A percentile compares a stretch with the other conserved stretches of the same genome.
Evolutionary conservation across 2,888 invertebrate species (phyloP).

Genomic region (Drosophila paramelanica): DNA sequence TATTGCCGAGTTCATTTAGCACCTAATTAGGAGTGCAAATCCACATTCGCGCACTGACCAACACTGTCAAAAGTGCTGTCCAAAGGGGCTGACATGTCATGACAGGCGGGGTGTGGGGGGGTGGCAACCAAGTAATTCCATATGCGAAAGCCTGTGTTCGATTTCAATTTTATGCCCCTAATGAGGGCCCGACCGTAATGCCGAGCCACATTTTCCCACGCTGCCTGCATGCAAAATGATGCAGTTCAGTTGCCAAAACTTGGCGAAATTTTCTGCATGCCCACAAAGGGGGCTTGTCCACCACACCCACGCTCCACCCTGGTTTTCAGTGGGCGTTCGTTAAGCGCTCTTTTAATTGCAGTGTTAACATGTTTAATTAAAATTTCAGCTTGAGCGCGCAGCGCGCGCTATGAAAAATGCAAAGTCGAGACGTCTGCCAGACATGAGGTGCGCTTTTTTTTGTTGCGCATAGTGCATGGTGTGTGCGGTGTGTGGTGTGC

Average conservation of each 20-base stretch:
- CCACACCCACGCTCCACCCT: not conserved
- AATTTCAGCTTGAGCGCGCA: constrained; percentile 71
- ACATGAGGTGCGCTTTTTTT: constrained; percentile 33
- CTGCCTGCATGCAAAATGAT: constrained; percentile 13
- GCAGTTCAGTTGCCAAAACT: constrained; percentile 19
- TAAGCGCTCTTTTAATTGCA: constrained; percentile 69
- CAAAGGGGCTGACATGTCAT: not conserved
- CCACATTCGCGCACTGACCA: constrained; percentile 2
- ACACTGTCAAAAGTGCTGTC: constrained; percentile 8
- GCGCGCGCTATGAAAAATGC: constrained; percentile 50
- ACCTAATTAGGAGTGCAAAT: constrained; percentile 53
- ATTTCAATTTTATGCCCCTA: constrained; percentile 33
- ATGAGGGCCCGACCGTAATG: not conserved
- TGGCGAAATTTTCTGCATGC: constrained; percentile 8
- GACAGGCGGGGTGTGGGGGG: too few species aligned
- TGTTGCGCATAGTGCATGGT: constrained; percentile 25
- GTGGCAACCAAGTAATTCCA: constrained; percentile 1
- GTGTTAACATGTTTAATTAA: constrained; percentile 78
- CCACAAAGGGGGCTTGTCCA: not conserved
- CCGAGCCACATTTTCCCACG: constrained; percentile 16
- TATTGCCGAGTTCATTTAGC: constrained; percentile 31
- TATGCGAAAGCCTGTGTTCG: constrained; percentile 19
- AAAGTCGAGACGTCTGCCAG: constrained; percentile 67
- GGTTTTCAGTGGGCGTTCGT: constrained; percentile 4
- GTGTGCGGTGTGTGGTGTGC: constrained; percentile 10